Base-by-base conservation (phyloP, 2,113 vertebrate species). In the Tetrao urogallus region DNA sequence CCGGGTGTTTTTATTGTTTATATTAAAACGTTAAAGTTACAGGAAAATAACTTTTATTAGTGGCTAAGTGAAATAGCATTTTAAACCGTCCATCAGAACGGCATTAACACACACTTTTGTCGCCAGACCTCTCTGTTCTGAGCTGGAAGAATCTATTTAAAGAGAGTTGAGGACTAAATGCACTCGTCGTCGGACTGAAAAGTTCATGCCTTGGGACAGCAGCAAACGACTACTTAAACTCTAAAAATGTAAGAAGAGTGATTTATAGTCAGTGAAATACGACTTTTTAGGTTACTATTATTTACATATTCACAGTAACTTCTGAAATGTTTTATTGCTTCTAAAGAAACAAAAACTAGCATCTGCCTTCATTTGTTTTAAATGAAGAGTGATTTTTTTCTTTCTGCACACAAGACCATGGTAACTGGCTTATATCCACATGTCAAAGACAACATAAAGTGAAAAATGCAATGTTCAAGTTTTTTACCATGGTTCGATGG, bases 51-150 rank as follows among this genome's bases (percentile, higher is more conserved):
- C 34, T 71, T 79, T 65, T 89, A 76, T 80, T 90, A 88, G 52
- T 76, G 83, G 69, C 54, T 60, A 88, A 57, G n/a, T 84, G 90
- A 82, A 88, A 85, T 69, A 76, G 36, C 38, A 32, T 90, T 81
- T 72, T 47, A 84, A 88, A 43, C 63, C 30, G 43, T 88, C 71
- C 60, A 58, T 43, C 75, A 54, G n/a, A 43, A 43, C 64, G 61
- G 70, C 48, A 48, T 64, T 77, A 72, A 81, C 42, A 48, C 30
- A 16, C 32, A 60, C 38, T 54, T 77, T 47, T 85, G 79, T 67
- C 92, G 83, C 87, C 87, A 84, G 83, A 75, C 40, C 10, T 47
- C 50, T 86, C 75, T 67, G 42, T 84, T 81, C 74, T 47, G 36
- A 90, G 47, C 32, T 78, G 45, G 36, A 79, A 84, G 15, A 86